Conservation (phyloP, 1,140 invertebrate genomes). For the Drosophila grimshawi region DNA sequence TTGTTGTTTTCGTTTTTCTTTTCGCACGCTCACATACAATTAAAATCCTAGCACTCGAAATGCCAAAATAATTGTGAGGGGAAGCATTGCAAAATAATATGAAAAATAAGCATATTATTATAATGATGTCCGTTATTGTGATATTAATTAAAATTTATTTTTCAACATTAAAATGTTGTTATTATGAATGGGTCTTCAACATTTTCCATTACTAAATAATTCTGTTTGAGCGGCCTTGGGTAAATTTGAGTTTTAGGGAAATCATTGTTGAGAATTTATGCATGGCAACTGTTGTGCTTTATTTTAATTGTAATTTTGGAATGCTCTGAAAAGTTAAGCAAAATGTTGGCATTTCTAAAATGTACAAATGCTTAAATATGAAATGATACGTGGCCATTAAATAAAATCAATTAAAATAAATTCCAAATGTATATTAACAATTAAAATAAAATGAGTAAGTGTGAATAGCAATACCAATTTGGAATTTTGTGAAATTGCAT, state of each 20-base stretch:
- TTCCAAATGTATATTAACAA: background rate
- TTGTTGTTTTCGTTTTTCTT: constrained; percentile 35
- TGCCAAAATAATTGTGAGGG: constrained; percentile 67
- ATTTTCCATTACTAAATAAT: constrained; percentile 23
- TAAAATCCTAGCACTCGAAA: constrained; percentile 59
- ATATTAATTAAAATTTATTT: constrained; percentile 62
- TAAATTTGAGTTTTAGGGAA: background rate
- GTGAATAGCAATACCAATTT: too few species aligned
- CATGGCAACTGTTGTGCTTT: background rate
- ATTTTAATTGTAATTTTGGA: background rate
- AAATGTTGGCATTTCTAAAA: background rate
- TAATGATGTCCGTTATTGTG: constrained; percentile 58
- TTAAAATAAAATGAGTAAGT: too few species aligned
- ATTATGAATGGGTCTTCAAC: background rate
- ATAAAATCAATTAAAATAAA: too few species aligned
- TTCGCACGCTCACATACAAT: constrained; percentile 54
- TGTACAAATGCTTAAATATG: too few species aligned
- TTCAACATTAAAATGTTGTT: constrained; percentile 16
- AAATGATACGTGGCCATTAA: too few species aligned
- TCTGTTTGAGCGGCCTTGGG: background rate
- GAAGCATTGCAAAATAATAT: constrained; percentile 34
- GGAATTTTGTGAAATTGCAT: too few species aligned
- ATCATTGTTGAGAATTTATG: constrained; percentile 4
- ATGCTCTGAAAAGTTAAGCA: background rate
- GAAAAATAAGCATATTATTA: constrained; percentile 54